Base-by-base conservation (phyloP, 2,797 vertebrate species). In the Falco biarmicus region DNA sequence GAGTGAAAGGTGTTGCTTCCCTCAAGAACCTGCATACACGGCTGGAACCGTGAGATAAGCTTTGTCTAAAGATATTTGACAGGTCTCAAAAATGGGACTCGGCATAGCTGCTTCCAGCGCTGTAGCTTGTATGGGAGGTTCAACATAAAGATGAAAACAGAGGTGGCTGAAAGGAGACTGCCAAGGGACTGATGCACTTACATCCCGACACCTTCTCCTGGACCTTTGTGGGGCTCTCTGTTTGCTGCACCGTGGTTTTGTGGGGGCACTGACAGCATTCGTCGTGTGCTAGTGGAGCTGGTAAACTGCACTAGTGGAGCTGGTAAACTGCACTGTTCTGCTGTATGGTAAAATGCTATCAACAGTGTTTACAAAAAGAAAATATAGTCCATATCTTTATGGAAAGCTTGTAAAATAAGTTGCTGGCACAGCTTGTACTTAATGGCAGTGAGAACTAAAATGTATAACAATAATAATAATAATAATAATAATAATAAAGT, bases 371-470 rank as follows among this genome's bases (percentile, higher is more conserved):
- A 82, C 43, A 87, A 64, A 88, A 73, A 78, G 53, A 87, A 92
- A 94, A 68, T 13, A 16, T 13, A 29, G 13, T 60, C 50, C 76
- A 5, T 79, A 54, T 71, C 28, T 84, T 94, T 76, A 83, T 64
- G 53, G 50, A 90, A 95, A 93, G 22, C 45, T 83, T 79, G 60
- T 60, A 89, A 92, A 79, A 74, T n/a, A 71, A 83, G 32, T 61
- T 48, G 16, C 34, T 29, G 77, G 47, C 25, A 53, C 17, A 78
- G 34, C 34, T 75, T 59, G 22, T 69, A 53, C 26, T 93, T 91
- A 75, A 86, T 78, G 56, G 24, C 31, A 90, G n/a, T 10, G 32
- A 92, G 48, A 87, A 91, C 4, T 8, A 89, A 81, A 87, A 56
- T 31, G 43, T 51, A 41, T 39, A 59, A 79, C 29, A 74, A 76